phyloP scores from a whole-genome alignment of 2,888 invertebrate genomes.

The Cephus pulcher region DNA sequence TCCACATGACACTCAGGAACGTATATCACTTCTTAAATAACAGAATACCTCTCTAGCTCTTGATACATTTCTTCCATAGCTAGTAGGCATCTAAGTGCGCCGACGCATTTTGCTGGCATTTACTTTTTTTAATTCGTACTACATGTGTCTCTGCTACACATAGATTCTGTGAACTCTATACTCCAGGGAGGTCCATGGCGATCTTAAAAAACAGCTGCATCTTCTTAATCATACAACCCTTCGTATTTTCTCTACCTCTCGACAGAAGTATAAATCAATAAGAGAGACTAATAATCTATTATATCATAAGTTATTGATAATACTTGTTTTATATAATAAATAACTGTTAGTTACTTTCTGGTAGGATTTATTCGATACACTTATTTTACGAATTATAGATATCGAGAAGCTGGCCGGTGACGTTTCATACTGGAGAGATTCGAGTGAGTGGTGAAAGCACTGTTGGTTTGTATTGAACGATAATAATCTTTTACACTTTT shows the following conservation, averaged over 20 bases:
- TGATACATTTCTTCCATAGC: background rate
- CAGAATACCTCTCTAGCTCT: background rate
- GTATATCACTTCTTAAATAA: background rate
- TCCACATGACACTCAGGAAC: conserved; percentile 18
- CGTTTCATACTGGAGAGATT: background rate
- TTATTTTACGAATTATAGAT: background rate
- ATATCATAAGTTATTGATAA: background rate
- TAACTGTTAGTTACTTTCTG: background rate
- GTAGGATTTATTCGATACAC: background rate
- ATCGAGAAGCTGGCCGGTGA: background rate
- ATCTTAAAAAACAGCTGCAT: background rate
- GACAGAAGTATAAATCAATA: background rate
- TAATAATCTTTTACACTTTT: background rate
- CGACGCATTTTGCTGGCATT: background rate
- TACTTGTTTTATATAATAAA: background rate
- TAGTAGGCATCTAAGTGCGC: background rate
- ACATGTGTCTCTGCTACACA: background rate
- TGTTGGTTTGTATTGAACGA: background rate
- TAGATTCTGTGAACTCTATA: background rate
- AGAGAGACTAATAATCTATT: background rate
- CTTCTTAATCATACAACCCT: background rate
- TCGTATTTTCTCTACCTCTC: background rate
- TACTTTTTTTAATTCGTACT: background rate
- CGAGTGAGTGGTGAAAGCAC: background rate
- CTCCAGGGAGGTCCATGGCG: background rate